Percentiles rank a stretch among this genome's conserved stretches.
Evolutionary conservation across 2,113 vertebrate genomes (phyloP).

Genomic region (Cyphotilapia sp.): DNA sequence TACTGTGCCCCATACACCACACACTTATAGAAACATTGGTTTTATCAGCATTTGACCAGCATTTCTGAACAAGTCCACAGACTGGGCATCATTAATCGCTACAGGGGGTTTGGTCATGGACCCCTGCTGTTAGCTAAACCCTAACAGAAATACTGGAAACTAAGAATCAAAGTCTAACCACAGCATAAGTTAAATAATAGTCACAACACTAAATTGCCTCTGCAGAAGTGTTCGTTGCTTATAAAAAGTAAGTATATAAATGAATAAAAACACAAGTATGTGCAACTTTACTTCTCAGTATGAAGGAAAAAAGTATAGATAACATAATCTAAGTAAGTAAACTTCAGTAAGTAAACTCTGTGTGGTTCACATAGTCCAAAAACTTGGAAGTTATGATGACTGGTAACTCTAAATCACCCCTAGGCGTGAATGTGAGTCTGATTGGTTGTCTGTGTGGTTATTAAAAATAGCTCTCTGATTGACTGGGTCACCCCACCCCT

Average conservation of each 20-base stretch:
- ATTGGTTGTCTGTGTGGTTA: not conserved
- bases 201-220: not conserved
- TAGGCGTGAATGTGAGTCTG: not conserved
- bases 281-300: not conserved
- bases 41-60: not conserved
- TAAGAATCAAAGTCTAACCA: not conserved
- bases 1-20: not conserved
- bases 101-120: not conserved
- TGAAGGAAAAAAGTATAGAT: not conserved
- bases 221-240: not conserved
- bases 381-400: not conserved
- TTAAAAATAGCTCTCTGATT: not conserved
- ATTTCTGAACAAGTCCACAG: not conserved
- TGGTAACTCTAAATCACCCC: not conserved
- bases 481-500: not conserved
- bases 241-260: not conserved
- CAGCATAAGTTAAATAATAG: not conserved
- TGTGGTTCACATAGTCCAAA: not conserved
- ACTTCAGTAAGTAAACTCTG: not conserved
- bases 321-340: not conserved
- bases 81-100: not conserved
- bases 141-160: not conserved
- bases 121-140: not conserved
- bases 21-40: not conserved
- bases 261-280: not conserved